Conservation (phyloP, 2,888 invertebrate genomes). For the Zaprionus obscuricornis region DNA sequence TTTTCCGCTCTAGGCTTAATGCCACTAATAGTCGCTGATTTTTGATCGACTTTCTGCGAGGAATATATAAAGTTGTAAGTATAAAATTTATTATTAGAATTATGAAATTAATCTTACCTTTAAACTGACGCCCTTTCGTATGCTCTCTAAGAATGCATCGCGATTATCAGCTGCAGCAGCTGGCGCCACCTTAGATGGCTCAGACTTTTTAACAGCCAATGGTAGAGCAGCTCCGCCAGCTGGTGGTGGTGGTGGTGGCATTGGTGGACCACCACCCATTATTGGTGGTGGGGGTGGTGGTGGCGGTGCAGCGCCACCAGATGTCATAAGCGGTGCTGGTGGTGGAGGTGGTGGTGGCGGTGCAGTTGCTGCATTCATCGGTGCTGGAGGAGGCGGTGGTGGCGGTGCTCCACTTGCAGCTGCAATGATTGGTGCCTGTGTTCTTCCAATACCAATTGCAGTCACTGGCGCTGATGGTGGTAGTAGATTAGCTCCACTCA, state of each 20-base stretch:
- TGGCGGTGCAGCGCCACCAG: constrained; percentile 14
- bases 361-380: constrained; percentile 4
- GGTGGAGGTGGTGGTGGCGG: constrained; percentile 42
- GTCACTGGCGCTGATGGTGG: constrained; percentile 27
- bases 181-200: constrained; percentile 23
- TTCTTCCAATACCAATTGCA: constrained; percentile 9
- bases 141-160: constrained; percentile 74
- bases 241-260: constrained; percentile 47
- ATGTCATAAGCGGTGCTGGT: constrained; percentile 19
- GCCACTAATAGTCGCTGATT: constrained; percentile 75
- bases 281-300: constrained; percentile 39
- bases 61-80: neutral
- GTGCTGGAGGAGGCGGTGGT: constrained; percentile 26
- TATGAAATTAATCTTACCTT: constrained; percentile 56
- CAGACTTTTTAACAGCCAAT: constrained; percentile 30
- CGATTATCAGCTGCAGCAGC: constrained; percentile 40
- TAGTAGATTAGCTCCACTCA: constrained; percentile 18
- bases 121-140: constrained; percentile 67
- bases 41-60: constrained; percentile 73
- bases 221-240: constrained; percentile 11
- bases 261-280: constrained; percentile 25
- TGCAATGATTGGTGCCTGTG: constrained; percentile 13
- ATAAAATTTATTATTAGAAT: neutral
- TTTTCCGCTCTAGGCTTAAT: constrained; percentile 64
- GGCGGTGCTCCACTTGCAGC: neutral